Conservation (phyloP, 2,113 vertebrate genomes). For the Tringa solitaria region DNA sequence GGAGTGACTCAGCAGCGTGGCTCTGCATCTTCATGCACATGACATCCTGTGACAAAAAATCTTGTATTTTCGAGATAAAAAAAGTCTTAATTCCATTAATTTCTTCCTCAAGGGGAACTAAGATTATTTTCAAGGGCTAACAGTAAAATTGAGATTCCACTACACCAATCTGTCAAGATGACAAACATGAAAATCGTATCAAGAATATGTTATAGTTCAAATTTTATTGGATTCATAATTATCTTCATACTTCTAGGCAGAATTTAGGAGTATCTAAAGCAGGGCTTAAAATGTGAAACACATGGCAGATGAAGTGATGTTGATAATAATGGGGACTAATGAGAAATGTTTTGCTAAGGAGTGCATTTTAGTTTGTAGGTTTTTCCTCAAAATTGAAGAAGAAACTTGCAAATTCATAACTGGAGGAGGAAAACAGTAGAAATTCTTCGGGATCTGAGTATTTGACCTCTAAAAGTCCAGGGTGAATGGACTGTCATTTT, state of each 20-base stretch:
- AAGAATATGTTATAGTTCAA: not conserved
- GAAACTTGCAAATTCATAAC: not conserved
- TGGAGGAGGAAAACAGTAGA: not conserved
- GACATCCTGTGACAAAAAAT: conserved; percentile 14
- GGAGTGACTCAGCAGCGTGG: conserved; percentile 26
- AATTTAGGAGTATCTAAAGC: not conserved
- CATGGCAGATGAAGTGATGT: not conserved
- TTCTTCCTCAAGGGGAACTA: not conserved
- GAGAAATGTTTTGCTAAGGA: not conserved
- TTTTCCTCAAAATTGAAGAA: not conserved
- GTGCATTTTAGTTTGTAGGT: not conserved
- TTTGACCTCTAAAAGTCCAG: not conserved
- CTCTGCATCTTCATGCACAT: not conserved
- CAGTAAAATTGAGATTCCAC: not conserved
- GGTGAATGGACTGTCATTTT: not conserved
- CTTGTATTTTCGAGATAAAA: not conserved
- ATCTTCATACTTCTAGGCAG: not conserved
- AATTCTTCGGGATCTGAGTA: not conserved
- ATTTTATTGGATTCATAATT: not conserved
- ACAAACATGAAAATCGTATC: not conserved
- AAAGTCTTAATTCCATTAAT: not conserved
- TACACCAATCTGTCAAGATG: not conserved
- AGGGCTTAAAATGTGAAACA: not conserved
- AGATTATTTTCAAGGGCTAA: not conserved
- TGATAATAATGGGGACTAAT: not conserved